Percentiles rank a stretch among this genome's conserved stretches.
Conservation (phyloP, 2,113 vertebrate genomes). For the Dicentrarchus labrax region DNA sequence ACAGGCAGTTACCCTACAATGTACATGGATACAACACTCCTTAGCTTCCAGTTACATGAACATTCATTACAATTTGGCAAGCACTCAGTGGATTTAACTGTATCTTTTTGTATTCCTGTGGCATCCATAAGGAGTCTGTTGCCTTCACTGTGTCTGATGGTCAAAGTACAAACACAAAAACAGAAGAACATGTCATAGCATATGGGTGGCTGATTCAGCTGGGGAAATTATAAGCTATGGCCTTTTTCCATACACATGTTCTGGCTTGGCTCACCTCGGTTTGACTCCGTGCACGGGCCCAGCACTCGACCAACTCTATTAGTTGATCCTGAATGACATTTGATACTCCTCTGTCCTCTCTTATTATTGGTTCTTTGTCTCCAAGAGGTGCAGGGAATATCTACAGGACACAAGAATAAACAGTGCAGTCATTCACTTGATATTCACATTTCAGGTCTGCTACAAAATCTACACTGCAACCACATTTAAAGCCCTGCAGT, state of each 20-base stretch:
- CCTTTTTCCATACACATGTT: no score
- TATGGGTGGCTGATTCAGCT: neutral
- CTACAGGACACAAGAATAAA: neutral
- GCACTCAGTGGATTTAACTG: neutral
- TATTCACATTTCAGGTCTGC: neutral
- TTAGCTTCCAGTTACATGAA: neutral
- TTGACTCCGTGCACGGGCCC: no score
- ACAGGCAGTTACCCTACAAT: neutral
- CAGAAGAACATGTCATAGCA: neutral
- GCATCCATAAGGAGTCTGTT: neutral
- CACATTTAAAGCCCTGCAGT: neutral
- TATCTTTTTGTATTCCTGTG: neutral
- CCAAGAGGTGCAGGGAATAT: neutral
- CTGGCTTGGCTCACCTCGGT: no score
- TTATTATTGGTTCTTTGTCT: neutral
- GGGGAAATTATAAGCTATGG: neutral
- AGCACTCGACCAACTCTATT: neutral
- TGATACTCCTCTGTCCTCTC: neutral
- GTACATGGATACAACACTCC: neutral
- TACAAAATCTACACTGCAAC: neutral
- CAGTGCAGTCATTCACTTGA: neutral
- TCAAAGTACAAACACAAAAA: conserved; percentile 13
- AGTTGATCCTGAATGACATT: neutral
- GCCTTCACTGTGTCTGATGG: neutral
- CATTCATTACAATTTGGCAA: neutral